Base-by-base conservation (phyloP, 1,140 invertebrate genomes). In the Hyposmocoma kahamanoa region DNA sequence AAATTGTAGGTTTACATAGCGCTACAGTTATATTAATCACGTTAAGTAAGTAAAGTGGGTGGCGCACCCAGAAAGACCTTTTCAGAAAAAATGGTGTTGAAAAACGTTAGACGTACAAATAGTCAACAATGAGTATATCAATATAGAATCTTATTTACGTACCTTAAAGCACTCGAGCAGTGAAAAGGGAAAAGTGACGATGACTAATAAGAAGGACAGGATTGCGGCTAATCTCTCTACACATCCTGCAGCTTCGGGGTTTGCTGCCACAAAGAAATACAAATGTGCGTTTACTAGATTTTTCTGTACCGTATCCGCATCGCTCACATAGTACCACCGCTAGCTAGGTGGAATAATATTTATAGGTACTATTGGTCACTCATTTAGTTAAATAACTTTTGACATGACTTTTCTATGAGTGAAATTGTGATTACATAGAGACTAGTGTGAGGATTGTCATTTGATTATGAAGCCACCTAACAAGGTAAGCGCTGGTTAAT, bases 171-270 rank as follows among this genome's bases (percentile, higher is more conserved):
- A 94, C 80, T 94, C 91, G 80, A 94, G 95, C 15, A 96, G 82
- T 15, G 94, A 95, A 65, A 96, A 93, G 6, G 95, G 95, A 50
- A 97, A 90, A 11, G 95, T 96, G 20, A 95, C 75, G 53, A 96
- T 88, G 60, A 96, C 88, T 9, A 96, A 76, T 17, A 95, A 66
- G 53, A 95, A 89, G 17, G 95, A 96, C 19, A 95, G 87, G 15
- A 93, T 80, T 3, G 93, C 96, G 3, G 96, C 92, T 22, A 96
- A 87, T 54, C 94, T 88, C 71, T 97, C 96, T 62, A 97, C 92
- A 57, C 88, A 90, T 50, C 89, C 89, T 82, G 84, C 87, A 3
- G 86, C 75, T 30, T 89, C 86, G 36, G 88, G 88, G 58, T 89
- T 88, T 49, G 87, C 87, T 89, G 77, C 38, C 59, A 52, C 48